Evolutionary conservation across 2,113 vertebrate species (phyloP), one percentile per base, ranked within the genome.

Genomic region (Psephotus haematonotus): DNA sequence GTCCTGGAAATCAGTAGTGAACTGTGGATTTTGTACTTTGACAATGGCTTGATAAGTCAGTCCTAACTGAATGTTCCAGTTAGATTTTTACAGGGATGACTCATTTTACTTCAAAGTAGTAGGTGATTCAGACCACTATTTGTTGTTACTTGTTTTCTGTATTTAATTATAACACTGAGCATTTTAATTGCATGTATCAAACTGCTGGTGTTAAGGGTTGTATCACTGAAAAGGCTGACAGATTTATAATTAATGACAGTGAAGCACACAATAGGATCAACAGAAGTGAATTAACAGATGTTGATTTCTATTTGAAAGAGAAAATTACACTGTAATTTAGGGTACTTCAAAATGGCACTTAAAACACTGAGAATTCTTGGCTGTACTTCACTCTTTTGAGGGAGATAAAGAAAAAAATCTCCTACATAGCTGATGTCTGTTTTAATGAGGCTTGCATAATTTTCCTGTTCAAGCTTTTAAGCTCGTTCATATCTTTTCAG

Each of bases 191-290:
- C 74, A 69, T 71, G 17, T 92, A 65, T 94, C 68, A 89, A 67
- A 88, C 18, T 86, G 71, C 53, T 95, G 60, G 22, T 93, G 69
- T 71, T 75, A 87, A 87, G 82, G 91, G 50, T 77, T 89, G 67
- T 84, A 62, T 82, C 74, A 71, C 76, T 86, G 91, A 90, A 63
- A 71, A 84, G 53, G 64, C 81, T 94, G 80, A 76, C 86, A 92
- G 44, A 90, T 93, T 93, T 84, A 67, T 92, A 92, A 96, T 89
- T 92, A 88, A 82, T 90, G 93, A 55, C 63, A 91, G 55, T 87
- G 93, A 91, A 95, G 67, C 70, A 89, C 53, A 94, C 84, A 95
- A 70, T 53, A 85, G 77, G 64, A 94, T 94, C 94, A 93, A 87
- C 84, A 82, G 67, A 86, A 97, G 64, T 80, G 55, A 94, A 86